Percentiles rank a stretch among this genome's conserved stretches.
These are phyloP conservation scores for Notarius quadriscutis DNA, from an alignment of 2,113 vertebrate species.

Conservation along the genomic window DNA sequence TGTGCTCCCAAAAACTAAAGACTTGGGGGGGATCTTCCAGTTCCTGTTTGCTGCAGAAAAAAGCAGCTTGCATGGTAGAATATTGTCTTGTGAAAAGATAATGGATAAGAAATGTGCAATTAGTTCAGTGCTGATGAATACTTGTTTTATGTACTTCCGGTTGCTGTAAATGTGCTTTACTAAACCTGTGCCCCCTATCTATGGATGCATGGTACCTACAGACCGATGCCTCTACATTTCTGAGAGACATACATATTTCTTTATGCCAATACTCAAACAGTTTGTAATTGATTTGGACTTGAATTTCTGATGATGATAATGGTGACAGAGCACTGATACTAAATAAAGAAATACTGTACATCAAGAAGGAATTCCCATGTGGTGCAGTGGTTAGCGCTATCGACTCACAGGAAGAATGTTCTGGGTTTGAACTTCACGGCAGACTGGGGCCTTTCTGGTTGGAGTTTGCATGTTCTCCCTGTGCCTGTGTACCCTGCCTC, in stretches of 20 bases:
- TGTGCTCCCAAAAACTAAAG: not conserved
- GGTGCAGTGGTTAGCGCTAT: too few species aligned
- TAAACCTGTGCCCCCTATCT: not conserved
- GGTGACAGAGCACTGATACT: not conserved
- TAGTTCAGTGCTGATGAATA: not conserved
- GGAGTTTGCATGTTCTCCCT: too few species aligned
- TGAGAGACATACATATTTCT: not conserved
- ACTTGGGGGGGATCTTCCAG: not conserved
- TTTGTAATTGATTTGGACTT: constrained; percentile 17
- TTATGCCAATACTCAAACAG: not conserved
- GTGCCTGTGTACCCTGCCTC: too few species aligned
- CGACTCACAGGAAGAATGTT: too few species aligned
- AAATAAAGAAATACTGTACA: not conserved
- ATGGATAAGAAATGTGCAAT: not conserved
- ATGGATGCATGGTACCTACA: not conserved
- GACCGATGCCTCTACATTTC: not conserved
- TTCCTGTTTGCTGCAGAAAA: not conserved
- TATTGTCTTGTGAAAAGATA: not conserved
- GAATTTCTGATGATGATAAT: not conserved
- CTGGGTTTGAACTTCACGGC: too few species aligned
- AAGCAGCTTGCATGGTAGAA: not conserved
- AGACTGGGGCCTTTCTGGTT: too few species aligned
- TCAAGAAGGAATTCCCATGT: not conserved
- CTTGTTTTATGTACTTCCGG: not conserved
- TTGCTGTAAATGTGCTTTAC: not conserved